phyloP scores from a whole-genome alignment of 35 echinoderm and acorn worm genomes.

The Apostichopus japonicus region DNA sequence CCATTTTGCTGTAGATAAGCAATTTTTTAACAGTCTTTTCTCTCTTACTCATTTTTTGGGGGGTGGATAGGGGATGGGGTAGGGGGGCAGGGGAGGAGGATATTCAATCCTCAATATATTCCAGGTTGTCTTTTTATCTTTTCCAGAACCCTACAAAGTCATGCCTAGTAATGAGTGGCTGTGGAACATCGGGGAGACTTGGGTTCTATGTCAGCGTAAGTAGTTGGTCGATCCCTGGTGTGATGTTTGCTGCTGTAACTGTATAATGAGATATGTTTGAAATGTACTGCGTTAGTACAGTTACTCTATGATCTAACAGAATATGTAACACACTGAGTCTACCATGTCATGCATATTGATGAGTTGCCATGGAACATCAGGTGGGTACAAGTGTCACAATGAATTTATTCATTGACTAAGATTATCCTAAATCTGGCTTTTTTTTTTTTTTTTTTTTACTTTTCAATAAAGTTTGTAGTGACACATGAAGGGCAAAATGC shows the following conservation, averaged over 20 bases:
- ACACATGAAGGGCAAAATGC: no score
- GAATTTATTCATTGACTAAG: no score
- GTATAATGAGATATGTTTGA: background rate
- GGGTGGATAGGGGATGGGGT: background rate
- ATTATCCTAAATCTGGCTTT: no score
- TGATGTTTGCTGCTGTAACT: background rate
- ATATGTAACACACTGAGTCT: background rate
- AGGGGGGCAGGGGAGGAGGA: background rate
- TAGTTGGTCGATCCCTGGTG: background rate
- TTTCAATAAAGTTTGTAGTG: no score
- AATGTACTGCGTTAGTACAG: background rate
- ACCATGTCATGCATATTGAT: background rate
- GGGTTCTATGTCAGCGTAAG: slow-evolving; percentile 45
- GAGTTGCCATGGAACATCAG: background rate
- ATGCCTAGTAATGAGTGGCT: slow-evolving; percentile 47
- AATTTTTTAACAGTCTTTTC: background rate
- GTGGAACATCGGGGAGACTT: slow-evolving; percentile 35
- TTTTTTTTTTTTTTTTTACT: no score
- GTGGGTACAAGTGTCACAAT: no score
- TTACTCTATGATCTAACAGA: no score
- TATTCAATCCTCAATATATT: background rate
- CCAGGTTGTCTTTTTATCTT: background rate
- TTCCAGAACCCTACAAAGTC: slow-evolving; percentile 21
- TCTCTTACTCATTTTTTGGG: no score
- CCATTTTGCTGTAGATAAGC: no score